phyloP scores from a whole-genome alignment of 37 sponge, comb jelly and placozoan genomes.

The Hexactinellida sp. region DNA sequence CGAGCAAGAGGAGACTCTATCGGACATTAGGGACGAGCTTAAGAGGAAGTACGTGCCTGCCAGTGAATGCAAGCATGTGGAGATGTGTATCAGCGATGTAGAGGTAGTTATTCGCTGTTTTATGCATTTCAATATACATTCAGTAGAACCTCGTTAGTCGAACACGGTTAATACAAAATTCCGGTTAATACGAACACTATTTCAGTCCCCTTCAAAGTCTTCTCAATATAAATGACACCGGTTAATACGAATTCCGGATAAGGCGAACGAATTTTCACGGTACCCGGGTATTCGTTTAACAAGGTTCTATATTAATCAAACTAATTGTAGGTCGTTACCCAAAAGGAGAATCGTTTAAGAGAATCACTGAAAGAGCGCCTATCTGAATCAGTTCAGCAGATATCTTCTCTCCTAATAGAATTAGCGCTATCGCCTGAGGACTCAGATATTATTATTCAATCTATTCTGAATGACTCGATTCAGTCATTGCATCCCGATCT shows the following conservation, averaged over 20 bases:
- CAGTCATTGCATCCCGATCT: not conserved
- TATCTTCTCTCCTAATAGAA: not conserved
- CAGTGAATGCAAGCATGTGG: not conserved
- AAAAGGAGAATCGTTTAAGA: not conserved
- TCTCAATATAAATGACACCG: no score
- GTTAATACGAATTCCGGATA: no score
- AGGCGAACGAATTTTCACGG: no score
- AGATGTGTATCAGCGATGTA: constrained; percentile 11
- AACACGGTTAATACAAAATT: not conserved
- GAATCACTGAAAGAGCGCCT: not conserved
- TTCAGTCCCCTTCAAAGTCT: no score
- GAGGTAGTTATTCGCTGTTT: not conserved
- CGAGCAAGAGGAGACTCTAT: not conserved
- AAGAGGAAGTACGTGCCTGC: constrained; percentile 7
- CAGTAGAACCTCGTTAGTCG: not conserved
- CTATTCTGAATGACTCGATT: not conserved
- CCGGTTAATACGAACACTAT: not conserved
- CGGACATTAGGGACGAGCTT: not conserved
- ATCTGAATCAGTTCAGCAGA: not conserved
- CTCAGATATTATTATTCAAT: not conserved
- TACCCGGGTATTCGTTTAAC: not conserved
- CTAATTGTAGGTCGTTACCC: not conserved
- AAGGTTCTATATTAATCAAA: not conserved
- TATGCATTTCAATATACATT: not conserved
- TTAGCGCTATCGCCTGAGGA: not conserved